Base-by-base conservation (phyloP, 2,888 invertebrate species). In the Exocentrus adspersus region DNA sequence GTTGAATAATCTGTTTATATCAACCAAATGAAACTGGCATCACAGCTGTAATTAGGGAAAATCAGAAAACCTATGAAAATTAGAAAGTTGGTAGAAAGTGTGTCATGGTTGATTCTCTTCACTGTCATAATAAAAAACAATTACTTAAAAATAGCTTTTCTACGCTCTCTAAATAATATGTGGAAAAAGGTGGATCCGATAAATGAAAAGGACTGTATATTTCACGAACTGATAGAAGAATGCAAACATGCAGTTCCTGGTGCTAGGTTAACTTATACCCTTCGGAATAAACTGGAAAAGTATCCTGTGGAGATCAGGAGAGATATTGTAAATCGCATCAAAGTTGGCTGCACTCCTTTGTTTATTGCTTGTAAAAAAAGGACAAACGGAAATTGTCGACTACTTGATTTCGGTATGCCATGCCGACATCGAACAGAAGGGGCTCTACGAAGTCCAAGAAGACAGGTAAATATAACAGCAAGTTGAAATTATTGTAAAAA, bases 341-440 rank as follows among this genome's bases (percentile, higher is more conserved):
- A 88, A 75, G 91, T 91, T 72, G 92, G 92, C 14, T 93, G 92
- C 83, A 89, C 94, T 37, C 93, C 94, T 41, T 85, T 95, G 72
- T 94, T 95, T 82, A 87, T 90, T 69, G 91, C 91, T 4, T 89
- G 89, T 79, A 89, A 90, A 83, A n/a, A 88, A 90, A 76, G 94
- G 94, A 53, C 92, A 92, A 82, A 88, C 89, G 12, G 92, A 93
- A 82, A 89, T 95, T 67, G 94, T 92, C 7, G 92, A 94, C 81
- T 96, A 94, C 84, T 86, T 97, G 37, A 88, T 95, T 69, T 89
- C 88, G 61, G 88, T 89, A 60, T 96, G 96, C 82, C 87, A 87
- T 76, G 95, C 95, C 0, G 90, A 93, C 77, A 87, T 95, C 14
- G 96, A 97, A 84, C 94, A 94, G 82, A 87, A 89, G 74, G 95